phyloP scores from a whole-genome alignment of 2,113 vertebrate genomes.

The Tautogolabrus adspersus region DNA sequence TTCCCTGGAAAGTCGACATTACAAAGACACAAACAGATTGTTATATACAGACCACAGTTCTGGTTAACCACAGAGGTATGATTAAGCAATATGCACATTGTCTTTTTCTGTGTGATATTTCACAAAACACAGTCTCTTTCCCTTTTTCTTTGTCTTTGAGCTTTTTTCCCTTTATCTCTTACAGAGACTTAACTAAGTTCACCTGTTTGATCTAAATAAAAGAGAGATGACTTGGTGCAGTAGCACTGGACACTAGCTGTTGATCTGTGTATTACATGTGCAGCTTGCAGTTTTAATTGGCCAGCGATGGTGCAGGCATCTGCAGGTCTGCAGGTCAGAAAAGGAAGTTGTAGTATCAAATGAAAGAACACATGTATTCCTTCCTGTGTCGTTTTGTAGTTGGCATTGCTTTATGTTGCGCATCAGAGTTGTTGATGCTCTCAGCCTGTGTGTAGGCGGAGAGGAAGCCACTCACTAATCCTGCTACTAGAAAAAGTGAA shows the following conservation, averaged over 20 bases:
- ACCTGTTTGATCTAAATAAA: not conserved
- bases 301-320: not conserved
- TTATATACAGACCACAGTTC: not conserved
- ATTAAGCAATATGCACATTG: too few species aligned
- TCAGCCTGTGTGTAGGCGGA: slow-evolving; percentile 39
- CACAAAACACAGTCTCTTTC: not conserved
- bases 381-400: not conserved
- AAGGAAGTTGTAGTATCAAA: not conserved
- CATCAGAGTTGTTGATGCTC: slow-evolving; percentile 5
- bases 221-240: not conserved
- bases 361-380: slow-evolving; percentile 9
- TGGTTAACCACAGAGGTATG: not conserved
- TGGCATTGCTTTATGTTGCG: not conserved
- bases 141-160: not conserved
- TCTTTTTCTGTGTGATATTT: not conserved
- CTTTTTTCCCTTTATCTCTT: not conserved
- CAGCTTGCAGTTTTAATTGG: not conserved
- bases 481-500: slow-evolving; percentile 29
- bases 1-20: not conserved
- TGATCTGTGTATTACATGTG: not conserved
- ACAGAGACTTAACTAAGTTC: not conserved
- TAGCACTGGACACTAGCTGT: not conserved
- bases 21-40: not conserved
- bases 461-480: slow-evolving; percentile 47
- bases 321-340: not conserved